Evolutionary conservation across 2,113 vertebrate species (phyloP).

Genomic region (Pedetes capensis): DNA sequence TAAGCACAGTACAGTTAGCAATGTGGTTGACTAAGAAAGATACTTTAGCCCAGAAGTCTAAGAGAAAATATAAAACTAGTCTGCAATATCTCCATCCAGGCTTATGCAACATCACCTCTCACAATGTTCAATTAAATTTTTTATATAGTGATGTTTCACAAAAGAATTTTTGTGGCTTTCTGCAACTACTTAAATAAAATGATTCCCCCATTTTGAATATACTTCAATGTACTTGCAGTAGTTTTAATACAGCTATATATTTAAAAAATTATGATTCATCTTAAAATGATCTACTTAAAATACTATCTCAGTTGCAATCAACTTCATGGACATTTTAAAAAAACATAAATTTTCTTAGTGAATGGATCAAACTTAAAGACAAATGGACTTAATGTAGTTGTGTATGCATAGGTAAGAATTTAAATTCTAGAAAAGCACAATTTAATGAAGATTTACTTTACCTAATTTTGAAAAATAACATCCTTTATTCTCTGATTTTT

Average conservation of each 20-base stretch:
- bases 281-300: not conserved
- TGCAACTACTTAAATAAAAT: not conserved
- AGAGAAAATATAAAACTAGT: not conserved
- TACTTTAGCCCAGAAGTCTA: not conserved
- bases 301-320: not conserved
- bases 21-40: not conserved
- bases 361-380: not conserved
- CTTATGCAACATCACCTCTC: not conserved
- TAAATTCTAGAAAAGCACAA: not conserved
- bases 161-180: not conserved
- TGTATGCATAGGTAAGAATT: not conserved
- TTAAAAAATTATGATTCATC: not conserved
- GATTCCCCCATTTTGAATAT: not conserved
- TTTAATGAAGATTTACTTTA: constrained; percentile 12
- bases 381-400: not conserved
- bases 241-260: not conserved
- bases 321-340: not conserved
- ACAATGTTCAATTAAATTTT: not conserved
- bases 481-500: not conserved
- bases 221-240: not conserved
- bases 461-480: not conserved
- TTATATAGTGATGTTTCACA: not conserved
- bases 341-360: not conserved
- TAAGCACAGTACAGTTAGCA: not conserved
- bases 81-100: not conserved